Percentiles rank a stretch among this genome's conserved stretches.
Conservation (phyloP, 2,113 vertebrate genomes). For the Piprites chloris region DNA sequence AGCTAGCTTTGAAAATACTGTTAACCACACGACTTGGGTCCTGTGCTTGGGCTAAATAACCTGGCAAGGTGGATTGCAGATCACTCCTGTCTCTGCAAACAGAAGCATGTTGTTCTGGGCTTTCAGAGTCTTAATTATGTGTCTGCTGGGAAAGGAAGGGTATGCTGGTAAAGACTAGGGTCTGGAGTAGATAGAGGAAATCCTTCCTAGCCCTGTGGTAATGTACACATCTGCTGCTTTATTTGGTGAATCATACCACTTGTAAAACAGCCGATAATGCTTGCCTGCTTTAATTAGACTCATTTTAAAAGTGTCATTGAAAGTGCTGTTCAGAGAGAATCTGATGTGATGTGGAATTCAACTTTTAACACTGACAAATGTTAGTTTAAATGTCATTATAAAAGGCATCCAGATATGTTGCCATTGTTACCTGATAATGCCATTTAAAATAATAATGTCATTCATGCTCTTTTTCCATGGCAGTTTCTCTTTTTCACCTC, state of each 20-base stretch:
- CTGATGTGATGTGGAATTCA: background rate
- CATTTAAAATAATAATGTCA: background rate
- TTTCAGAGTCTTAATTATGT: background rate
- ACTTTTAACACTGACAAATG: background rate
- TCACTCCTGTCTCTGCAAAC: background rate
- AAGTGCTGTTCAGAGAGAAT: background rate
- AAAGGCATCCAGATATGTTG: background rate
- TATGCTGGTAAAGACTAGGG: background rate
- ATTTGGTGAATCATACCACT: background rate
- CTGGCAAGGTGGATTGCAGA: too few species aligned
- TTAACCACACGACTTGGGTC: background rate
- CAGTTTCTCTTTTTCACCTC: background rate
- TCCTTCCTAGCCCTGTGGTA: background rate
- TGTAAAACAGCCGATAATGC: background rate
- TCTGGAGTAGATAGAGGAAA: background rate
- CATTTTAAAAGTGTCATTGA: background rate
- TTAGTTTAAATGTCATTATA: background rate
- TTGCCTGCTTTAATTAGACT: background rate
- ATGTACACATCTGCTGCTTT: background rate
- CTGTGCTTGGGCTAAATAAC: background rate
- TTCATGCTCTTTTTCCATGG: background rate
- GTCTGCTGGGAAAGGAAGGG: background rate
- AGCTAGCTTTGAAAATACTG: background rate
- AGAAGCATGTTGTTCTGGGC: accelerated
- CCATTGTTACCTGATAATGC: background rate